phyloP scores from a whole-genome alignment of 2,888 invertebrate species.

The Lochmaea crataegi region DNA sequence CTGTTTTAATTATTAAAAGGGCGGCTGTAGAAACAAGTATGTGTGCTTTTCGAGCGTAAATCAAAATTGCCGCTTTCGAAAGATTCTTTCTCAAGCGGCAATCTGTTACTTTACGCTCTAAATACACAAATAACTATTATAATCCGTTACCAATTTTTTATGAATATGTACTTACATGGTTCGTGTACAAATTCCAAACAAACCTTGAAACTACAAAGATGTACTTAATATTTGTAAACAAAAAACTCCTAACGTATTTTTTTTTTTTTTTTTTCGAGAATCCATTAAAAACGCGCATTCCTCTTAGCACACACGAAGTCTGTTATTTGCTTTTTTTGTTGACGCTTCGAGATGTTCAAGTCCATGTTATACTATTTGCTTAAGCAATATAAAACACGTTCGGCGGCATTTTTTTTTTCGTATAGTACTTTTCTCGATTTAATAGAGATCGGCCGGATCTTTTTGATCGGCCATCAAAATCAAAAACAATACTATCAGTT shows the following conservation, averaged over 20 bases:
- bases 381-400: conserved; percentile 48
- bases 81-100: too few relatives aligned
- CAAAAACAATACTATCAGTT: conserved; percentile 58
- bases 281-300: conserved; percentile 32
- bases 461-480: conserved; percentile 49
- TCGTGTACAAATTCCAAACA: not conserved
- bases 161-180: not conserved
- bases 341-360: conserved; percentile 41
- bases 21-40: too few relatives aligned
- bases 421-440: conserved; percentile 24
- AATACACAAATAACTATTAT: too few relatives aligned
- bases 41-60: too few relatives aligned
- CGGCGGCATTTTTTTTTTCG: conserved; percentile 39
- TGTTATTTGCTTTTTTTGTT: conserved; percentile 39
- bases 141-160: too few relatives aligned
- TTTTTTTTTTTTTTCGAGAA: conserved; percentile 21
- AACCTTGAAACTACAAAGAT: conserved; percentile 14
- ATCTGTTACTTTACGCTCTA: too few relatives aligned
- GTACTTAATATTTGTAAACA: conserved; percentile 22
- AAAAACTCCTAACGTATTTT: conserved; percentile 12
- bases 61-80: too few relatives aligned
- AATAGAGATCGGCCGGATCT: conserved; percentile 47
- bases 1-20: too few relatives aligned
- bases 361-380: conserved; percentile 47
- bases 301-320: conserved; percentile 25